Percentiles rank a stretch among this genome's conserved stretches.
These are phyloP conservation scores for Odocoileus hemionus DNA, from an alignment of 2,113 vertebrate species.

Conservation along the genomic window DNA sequence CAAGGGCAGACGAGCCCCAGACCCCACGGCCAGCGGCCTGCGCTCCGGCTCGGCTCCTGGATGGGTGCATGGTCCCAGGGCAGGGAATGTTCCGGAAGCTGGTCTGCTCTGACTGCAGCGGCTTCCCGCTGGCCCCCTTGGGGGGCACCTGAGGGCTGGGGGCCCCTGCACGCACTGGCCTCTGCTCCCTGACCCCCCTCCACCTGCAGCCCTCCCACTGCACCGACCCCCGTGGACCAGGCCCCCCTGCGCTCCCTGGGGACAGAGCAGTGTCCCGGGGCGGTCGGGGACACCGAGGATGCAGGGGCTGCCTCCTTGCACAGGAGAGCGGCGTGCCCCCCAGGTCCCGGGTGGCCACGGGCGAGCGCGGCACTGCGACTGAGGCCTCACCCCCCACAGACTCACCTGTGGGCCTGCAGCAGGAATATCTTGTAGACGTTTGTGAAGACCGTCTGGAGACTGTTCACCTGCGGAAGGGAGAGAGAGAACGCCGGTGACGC, in stretches of 20 bases:
- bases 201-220: too few relatives aligned
- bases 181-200: not conserved
- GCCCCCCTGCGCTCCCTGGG: not conserved
- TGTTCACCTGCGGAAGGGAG: slow-evolving; percentile 84
- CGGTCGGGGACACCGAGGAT: rapidly evolving
- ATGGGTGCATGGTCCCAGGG: not conserved
- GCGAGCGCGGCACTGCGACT: rapidly evolving
- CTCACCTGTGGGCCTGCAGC: slow-evolving; percentile 93
- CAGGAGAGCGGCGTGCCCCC: not conserved
- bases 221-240: rapidly evolving
- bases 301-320: not conserved
- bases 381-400: not conserved
- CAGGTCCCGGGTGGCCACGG: not conserved
- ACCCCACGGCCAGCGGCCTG: not conserved
- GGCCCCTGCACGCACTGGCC: not conserved
- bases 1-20: rapidly evolving
- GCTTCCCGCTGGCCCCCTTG: not conserved
- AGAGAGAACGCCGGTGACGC: rapidly evolving
- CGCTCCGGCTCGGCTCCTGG: not conserved
- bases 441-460: slow-evolving; percentile 83
- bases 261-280: not conserved
- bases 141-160: not conserved
- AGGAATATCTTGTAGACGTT: slow-evolving; percentile 92
- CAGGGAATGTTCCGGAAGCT: not conserved
- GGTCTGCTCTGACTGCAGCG: not conserved